Percentiles rank a stretch among this genome's conserved stretches.
phyloP scores from a whole-genome alignment of 2,888 invertebrate species.

The Tyria jacobaeae region DNA sequence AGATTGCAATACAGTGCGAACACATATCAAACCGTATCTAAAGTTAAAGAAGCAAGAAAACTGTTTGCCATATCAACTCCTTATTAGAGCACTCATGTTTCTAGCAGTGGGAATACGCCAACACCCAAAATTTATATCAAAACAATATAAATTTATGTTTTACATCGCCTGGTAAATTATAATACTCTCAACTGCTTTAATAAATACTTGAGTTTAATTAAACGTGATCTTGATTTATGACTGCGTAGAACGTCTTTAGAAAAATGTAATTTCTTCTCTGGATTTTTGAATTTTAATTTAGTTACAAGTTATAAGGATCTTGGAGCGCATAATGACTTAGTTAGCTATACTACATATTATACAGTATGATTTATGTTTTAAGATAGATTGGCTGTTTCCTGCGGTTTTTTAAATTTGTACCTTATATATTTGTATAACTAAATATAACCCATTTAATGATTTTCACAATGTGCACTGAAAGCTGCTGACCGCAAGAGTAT shows the following conservation, averaged over 20 bases:
- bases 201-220: slow-evolving; percentile 42
- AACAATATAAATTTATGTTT: background rate
- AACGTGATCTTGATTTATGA: slow-evolving; percentile 44
- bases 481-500: too few species aligned
- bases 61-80: too few species aligned
- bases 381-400: background rate
- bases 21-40: too few species aligned
- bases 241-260: slow-evolving; percentile 27
- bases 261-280: slow-evolving; percentile 37
- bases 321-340: slow-evolving; percentile 1
- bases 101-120: too few species aligned
- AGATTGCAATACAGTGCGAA: too few species aligned
- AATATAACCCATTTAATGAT: too few species aligned
- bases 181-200: slow-evolving; percentile 13
- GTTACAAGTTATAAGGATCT: slow-evolving; percentile 11
- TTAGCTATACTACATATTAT: background rate
- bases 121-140: background rate
- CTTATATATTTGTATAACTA: too few species aligned
- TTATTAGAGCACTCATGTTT: too few species aligned
- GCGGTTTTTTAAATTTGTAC: background rate
- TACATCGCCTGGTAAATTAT: background rate
- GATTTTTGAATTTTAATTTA: slow-evolving; percentile 38
- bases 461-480: too few species aligned
- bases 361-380: background rate
- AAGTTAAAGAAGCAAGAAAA: too few species aligned